These are phyloP conservation scores for Spilarctia lutea DNA, from an alignment of 2,888 invertebrate species.

Conservation along the genomic window DNA sequence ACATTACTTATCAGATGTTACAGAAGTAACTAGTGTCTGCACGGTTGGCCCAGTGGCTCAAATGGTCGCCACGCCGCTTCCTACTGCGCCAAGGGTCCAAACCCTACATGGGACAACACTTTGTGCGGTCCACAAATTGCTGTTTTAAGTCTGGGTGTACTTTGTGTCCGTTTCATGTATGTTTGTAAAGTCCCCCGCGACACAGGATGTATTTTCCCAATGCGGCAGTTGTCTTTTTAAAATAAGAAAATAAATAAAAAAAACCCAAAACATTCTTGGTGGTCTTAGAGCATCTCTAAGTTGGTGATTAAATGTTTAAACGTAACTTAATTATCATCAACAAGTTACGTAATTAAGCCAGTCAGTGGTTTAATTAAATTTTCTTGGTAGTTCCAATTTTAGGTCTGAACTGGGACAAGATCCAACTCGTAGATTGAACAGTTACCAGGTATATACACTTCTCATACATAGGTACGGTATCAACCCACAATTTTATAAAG, in stretches of 20 bases:
- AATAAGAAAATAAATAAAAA: no score
- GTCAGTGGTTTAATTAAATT: not conserved
- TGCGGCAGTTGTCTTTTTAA: no score
- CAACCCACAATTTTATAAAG: not conserved
- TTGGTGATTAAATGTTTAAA: not conserved
- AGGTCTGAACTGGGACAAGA: not conserved
- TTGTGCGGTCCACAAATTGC: no score
- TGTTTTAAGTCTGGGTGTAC: no score
- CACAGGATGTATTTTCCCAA: no score
- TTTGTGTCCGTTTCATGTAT: no score
- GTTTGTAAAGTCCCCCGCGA: no score
- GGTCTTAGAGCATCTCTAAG: not conserved
- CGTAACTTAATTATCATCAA: not conserved
- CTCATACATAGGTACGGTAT: not conserved
- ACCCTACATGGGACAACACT: no score
- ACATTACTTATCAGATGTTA: not conserved
- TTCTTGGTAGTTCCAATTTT: not conserved
- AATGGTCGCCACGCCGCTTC: no score
- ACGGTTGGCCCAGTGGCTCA: no score
- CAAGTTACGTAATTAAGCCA: not conserved
- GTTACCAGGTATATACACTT: not conserved
- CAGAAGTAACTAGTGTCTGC: no score
- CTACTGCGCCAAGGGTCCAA: no score
- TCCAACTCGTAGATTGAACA: not conserved
- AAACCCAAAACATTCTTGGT: not conserved